Evolutionary conservation across 2,888 invertebrate genomes (phyloP).

Genomic region (Uropetala carovei): DNA sequence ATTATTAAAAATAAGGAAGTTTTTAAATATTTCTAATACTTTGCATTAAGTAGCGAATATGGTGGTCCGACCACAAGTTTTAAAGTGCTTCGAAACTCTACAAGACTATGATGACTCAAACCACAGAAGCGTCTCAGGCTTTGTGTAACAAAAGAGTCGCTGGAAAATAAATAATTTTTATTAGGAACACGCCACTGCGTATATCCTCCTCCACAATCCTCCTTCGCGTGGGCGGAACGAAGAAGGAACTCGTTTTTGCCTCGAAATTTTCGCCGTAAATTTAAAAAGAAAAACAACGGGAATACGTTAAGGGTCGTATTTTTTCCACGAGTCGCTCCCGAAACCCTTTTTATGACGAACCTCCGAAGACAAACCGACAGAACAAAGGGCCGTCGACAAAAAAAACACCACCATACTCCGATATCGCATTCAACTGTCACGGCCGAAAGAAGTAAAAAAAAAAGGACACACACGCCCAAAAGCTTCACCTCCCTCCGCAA

Average conservation of each 20-base stretch:
- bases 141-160: background rate
- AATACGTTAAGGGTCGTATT: conserved; percentile 1
- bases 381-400: conserved; percentile 46
- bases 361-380: conserved; percentile 43
- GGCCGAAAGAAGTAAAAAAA: background rate
- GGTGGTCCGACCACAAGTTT: too few relatives aligned
- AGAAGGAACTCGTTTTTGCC: background rate
- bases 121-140: background rate
- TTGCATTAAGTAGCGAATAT: too few relatives aligned
- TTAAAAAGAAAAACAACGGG: background rate
- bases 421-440: conserved; percentile 55
- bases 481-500: background rate
- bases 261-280: background rate
- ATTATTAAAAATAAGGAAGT: too few relatives aligned
- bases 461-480: background rate
- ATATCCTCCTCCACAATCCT: background rate
- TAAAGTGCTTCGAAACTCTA: too few relatives aligned
- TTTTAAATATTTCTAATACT: too few relatives aligned
- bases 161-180: background rate
- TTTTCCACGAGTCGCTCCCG: conserved; percentile 10
- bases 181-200: background rate
- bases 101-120: background rate
- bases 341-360: conserved; percentile 41
- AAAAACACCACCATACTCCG: background rate
- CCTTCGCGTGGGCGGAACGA: background rate